Conservation (phyloP, 2,888 invertebrate species). For the Lithophane ornitopus region DNA sequence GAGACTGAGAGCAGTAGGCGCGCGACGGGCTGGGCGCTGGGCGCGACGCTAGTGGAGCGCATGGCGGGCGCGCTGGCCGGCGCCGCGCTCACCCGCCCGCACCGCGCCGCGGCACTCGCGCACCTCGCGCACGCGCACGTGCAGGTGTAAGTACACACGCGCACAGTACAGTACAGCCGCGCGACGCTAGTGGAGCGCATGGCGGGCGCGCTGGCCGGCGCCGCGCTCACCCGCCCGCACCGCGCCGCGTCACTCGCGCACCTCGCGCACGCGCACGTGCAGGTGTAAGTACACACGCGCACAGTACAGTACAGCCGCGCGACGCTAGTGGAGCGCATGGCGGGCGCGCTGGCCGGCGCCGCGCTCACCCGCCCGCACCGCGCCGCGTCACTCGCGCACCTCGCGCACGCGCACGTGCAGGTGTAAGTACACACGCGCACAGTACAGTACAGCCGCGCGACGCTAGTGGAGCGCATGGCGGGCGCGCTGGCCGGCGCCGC, state of each 20-base stretch:
- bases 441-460: neutral
- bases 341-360: too few species aligned
- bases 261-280: slow-evolving; percentile 79
- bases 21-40: slow-evolving; percentile 65
- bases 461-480: too few species aligned
- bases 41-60: slow-evolving; percentile 83
- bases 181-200: slow-evolving; percentile 83
- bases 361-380: slow-evolving; percentile 83
- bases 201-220: slow-evolving; percentile 78
- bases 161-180: slow-evolving; percentile 25
- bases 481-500: too few species aligned
- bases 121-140: slow-evolving; percentile 79
- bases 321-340: too few species aligned
- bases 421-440: slow-evolving; percentile 72
- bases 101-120: slow-evolving; percentile 74
- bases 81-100: slow-evolving; percentile 84
- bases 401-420: slow-evolving; percentile 79
- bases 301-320: neutral
- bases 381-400: slow-evolving; percentile 70
- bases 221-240: slow-evolving; percentile 83
- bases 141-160: slow-evolving; percentile 75
- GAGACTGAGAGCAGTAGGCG: slow-evolving; percentile 66
- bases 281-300: slow-evolving; percentile 74
- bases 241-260: slow-evolving; percentile 73
- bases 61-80: slow-evolving; percentile 81